These are phyloP conservation scores for Hyposoter dolosus DNA, from an alignment of 2,888 invertebrate genomes.

Conservation along the genomic window DNA sequence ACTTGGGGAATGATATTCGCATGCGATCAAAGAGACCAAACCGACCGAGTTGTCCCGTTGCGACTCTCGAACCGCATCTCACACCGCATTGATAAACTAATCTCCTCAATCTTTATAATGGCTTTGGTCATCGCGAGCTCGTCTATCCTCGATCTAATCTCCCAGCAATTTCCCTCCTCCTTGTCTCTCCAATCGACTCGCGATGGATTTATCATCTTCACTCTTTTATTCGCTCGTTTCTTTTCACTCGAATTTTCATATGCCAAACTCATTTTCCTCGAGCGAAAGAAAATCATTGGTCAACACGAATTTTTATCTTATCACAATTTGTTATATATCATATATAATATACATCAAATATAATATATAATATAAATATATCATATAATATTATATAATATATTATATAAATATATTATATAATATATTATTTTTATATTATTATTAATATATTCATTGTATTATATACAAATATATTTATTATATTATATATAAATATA, in stretches of 20 bases:
- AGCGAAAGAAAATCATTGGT: too few species aligned
- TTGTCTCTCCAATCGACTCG: neutral
- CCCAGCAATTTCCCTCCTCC: constrained; percentile 21
- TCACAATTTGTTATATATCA: too few species aligned
- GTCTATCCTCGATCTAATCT: constrained; percentile 40
- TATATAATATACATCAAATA: neutral
- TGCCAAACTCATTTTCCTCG: neutral
- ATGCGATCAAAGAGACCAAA: constrained; percentile 79
- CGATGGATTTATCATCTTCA: neutral
- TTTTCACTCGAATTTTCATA: neutral
- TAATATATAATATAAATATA: too few species aligned
- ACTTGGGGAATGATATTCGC: constrained; percentile 70
- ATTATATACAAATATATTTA: too few species aligned
- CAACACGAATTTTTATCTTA: too few species aligned
- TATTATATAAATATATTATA: too few species aligned
- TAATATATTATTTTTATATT: too few species aligned
- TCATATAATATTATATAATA: too few species aligned
- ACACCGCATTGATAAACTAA: constrained; percentile 81
- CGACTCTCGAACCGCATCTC: constrained; percentile 72
- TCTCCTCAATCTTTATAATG: constrained; percentile 80
- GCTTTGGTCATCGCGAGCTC: constrained; percentile 65
- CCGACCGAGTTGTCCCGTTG: constrained; percentile 76
- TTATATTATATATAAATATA: too few species aligned
- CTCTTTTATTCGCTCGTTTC: neutral
- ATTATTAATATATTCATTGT: too few species aligned